Base-by-base conservation (phyloP, 2,113 vertebrate species). In the Corythaeola cristata region DNA sequence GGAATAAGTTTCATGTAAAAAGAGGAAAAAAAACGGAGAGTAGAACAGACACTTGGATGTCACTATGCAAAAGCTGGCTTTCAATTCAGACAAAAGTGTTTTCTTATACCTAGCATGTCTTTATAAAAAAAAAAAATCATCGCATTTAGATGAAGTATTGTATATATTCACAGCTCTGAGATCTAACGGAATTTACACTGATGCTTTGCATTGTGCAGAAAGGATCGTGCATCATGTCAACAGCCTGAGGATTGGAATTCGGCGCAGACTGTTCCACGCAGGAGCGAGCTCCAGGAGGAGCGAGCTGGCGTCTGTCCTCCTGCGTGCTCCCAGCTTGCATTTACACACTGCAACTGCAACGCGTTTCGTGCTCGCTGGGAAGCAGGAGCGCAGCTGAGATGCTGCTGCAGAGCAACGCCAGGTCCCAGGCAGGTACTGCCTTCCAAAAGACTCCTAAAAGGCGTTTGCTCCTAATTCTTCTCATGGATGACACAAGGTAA, bases 31-130 rank as follows among this genome's bases (percentile, higher is more conserved):
- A 63, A 35, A 0, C 3, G 27, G 26, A 52, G 56, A 72, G 15
- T 2, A 87, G 56, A 94, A 89, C 24, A 86, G 75, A 88, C 47
- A 49, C 28, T 64, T 19, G 16, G 47, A 76, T 39, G 49, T 67
- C 47, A 58, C 39, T 59, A 45, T 14, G 69, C 69, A 87, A 92
- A 93, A 95, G 35, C 49, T 27, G 39, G 49, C 77, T 93, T 60
- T 91, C 90, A 90, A 93, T 97, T 60, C 86, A 89, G 69, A 89
- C 50, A 53, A 53, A 94, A 86, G 76, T 68, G 76, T 72, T 83
- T 84, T 35, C 76, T 81, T 56, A 53, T 12, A 60, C 50, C n/a
- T 81, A 68, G 69, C n/a, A 41, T 23, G 76, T 78, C 88, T 90
- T 81, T 26, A 90, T 74, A 56, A 94, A 92, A 88, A 47, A 56